These are phyloP conservation scores for Vireo griseus DNA, from an alignment of 2,797 vertebrate species.

Conservation along the genomic window DNA sequence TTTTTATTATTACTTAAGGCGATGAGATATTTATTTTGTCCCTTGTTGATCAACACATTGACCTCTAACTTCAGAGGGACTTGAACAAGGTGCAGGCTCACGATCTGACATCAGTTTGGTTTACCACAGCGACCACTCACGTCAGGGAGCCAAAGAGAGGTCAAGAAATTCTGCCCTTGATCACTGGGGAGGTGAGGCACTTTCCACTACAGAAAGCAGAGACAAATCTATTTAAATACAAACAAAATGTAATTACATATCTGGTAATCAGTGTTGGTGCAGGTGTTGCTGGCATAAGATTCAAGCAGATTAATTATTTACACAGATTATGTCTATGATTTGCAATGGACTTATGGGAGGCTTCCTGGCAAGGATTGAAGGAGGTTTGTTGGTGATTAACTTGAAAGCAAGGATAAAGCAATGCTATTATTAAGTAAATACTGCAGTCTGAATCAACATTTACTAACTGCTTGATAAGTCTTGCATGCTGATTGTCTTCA, in stretches of 20 bases:
- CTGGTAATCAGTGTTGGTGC: slow-evolving; percentile 58
- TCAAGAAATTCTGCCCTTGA: background rate
- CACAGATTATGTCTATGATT: slow-evolving; percentile 56
- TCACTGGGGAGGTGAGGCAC: background rate
- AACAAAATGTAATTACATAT: slow-evolving; percentile 56
- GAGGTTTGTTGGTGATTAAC: slow-evolving; percentile 57
- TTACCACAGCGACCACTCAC: background rate
- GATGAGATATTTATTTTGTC: background rate
- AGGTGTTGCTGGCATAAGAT: slow-evolving; percentile 64
- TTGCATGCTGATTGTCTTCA: background rate
- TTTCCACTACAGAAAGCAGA: background rate
- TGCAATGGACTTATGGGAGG: slow-evolving; percentile 47
- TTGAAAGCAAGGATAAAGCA: slow-evolving; percentile 66
- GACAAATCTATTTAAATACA: slow-evolving; percentile 53
- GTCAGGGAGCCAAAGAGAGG: background rate
- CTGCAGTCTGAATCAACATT: slow-evolving; percentile 35
- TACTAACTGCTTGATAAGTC: slow-evolving; percentile 11
- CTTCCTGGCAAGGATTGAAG: slow-evolving; percentile 30
- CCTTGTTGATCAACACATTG: background rate
- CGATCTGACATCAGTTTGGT: background rate
- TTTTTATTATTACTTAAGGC: background rate
- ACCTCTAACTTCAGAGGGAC: background rate
- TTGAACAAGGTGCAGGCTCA: background rate
- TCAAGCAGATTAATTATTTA: slow-evolving; percentile 65
- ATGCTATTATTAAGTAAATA: slow-evolving; percentile 47